Base-by-base conservation (phyloP, 2,797 vertebrate species). In the Gallinago stenura region DNA sequence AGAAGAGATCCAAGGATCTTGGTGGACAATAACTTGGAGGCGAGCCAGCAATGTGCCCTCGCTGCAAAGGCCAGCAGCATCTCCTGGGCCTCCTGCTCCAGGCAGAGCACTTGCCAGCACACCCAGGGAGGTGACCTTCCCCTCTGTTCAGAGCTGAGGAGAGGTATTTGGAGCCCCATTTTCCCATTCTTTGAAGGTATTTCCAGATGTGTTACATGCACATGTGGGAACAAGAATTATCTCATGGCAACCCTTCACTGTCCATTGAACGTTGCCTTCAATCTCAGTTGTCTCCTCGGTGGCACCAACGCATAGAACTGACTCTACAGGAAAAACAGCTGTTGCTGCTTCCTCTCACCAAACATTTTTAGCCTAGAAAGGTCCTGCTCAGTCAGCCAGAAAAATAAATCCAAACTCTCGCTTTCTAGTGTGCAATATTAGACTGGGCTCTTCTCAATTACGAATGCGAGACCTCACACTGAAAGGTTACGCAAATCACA, bases 341-440 rank as follows among this genome's bases (percentile, higher is more conserved):
- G 88, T 48, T 72, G 62, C 72, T 81, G 57, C 48, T 61, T 71
- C 58, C 86, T 66, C 77, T 58, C 39, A 76, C 58, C 81, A 79
- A 84, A 82, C 3, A 6, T 70, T 79, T 72, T 62, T 12, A 92
- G 77, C 51, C 58, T 35, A 30, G 66, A 82, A 89, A 90, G 46
- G 77, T 77, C 78, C 81, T 90, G 81, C 56, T 46, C 77, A 82
- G 80, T 37, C 92, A 82, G 73, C 22, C 90, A 93, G 86, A 93
- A 91, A 80, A 90, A 79, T 7, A 41, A 60, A 60, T 3, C 56
- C 41, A 3, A 65, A 72, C 51, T 58, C 90, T 87, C 86, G 62
- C 46, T 54, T 70, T 46, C 45, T 15, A 51, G 69, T 7, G 21
- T 0, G 0, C 54, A 53, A 12, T 53, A 35, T 60, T 73, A 53